These are phyloP conservation scores for Menidia beryllina DNA, from an alignment of 2,113 vertebrate species.

Conservation along the genomic window DNA sequence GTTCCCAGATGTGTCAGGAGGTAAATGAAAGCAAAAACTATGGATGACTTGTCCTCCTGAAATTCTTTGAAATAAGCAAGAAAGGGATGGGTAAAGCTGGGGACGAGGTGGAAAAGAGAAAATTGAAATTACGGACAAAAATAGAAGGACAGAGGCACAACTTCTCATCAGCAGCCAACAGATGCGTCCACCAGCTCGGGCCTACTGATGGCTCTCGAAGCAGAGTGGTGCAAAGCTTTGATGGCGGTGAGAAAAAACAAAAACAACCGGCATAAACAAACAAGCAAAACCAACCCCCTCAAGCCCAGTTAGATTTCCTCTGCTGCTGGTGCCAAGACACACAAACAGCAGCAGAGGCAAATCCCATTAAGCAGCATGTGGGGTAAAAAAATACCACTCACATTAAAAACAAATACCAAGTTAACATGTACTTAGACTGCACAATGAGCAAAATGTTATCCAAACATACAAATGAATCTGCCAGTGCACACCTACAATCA, in stretches of 20 bases:
- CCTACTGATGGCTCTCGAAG: conserved; percentile 49
- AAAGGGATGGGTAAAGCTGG: background rate
- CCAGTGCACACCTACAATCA: conserved; percentile 1
- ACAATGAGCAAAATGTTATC: conserved; percentile 44
- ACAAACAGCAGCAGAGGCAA: conserved; percentile 53
- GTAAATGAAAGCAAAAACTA: conserved; percentile 39
- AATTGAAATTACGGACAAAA: conserved; percentile 41
- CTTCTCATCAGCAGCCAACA: conserved; percentile 54
- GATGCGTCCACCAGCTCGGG: conserved; percentile 56
- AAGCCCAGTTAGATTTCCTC: conserved; percentile 62
- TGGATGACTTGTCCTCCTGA: conserved; percentile 26
- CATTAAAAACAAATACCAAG: conserved; percentile 64
- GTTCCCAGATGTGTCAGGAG: conserved; percentile 44
- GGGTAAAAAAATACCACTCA: conserved; percentile 47
- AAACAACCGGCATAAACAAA: conserved; percentile 52
- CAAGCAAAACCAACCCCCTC: conserved; percentile 51
- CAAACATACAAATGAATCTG: conserved; percentile 26
- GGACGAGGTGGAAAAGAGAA: conserved; percentile 7
- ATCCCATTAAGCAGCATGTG: conserved; percentile 64
- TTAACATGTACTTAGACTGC: conserved; percentile 55
- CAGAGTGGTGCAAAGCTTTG: conserved; percentile 48
- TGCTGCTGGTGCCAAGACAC: conserved; percentile 65
- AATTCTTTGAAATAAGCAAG: conserved; percentile 36
- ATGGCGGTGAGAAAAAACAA: conserved; percentile 31
- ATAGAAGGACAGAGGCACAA: conserved; percentile 27